Base-by-base conservation (phyloP, 2,797 vertebrate species). In the Diglossa cyanea region DNA sequence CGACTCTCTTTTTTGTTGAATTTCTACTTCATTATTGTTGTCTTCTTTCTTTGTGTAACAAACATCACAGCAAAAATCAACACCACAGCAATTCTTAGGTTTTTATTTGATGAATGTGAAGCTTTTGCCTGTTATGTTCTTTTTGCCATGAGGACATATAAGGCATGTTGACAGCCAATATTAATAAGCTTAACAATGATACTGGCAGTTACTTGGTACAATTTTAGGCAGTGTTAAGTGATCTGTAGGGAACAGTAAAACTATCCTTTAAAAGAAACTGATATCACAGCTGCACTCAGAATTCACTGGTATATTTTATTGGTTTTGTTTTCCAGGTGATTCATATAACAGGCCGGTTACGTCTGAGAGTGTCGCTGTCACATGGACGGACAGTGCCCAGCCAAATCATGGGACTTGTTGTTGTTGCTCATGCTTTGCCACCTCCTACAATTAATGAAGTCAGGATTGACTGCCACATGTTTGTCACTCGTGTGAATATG, bases 391-490 rank as follows among this genome's bases (percentile, higher is more conserved):
- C 99, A 3, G 98, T 99, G 94, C 99, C 99, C 93, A 98, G 98
- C 96, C 99, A 99, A 97, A 99, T 99, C 97, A 99, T 99, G 98
- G 99, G 99, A 63, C 99, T 99, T 89, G 99, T 99, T 95, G 99
- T 99, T 61, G 99, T 99, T 93, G 99, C 99, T 42, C 99, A 99
- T 53, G 99, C 99, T 63, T 98, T 99, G 65, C 99, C 99, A 28
- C 99, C 99, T 37, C 99, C 99, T 77, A 99, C 99, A 65, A 99
- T 99, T 98, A 99, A 99, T 94, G 99, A 99, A 98, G 99, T 99
- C 95, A 98, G 99, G 96, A 99, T 99, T 94, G 99, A 99, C 98
- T 99, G 99, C 93, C 99, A 99, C 94, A 99, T 99, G 99, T 99
- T 99, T 90, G 99, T 99, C 95, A 99, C 99, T 66, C 98, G 99